A percentile compares a stretch with the other conserved stretches of the same genome.
These are phyloP conservation scores for Emydura subglobosa DNA, from an alignment of 2,113 vertebrate genomes.

Conservation along the genomic window DNA sequence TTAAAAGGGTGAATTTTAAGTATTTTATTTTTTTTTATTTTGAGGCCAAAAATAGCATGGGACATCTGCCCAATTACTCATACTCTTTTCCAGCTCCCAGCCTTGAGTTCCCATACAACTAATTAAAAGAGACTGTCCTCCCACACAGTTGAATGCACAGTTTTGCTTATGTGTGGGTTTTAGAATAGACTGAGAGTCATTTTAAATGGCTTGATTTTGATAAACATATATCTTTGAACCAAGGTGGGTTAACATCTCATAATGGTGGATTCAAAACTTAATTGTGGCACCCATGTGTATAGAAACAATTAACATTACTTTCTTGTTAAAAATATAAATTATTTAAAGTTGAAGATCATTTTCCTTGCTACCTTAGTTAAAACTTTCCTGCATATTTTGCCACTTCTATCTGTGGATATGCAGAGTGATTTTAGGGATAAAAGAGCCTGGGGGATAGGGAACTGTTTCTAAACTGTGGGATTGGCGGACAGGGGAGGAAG, in stretches of 20 bases:
- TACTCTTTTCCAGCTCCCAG: conserved; percentile 7
- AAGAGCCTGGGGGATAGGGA: background rate
- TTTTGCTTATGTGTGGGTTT: background rate
- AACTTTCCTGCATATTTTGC: too few relatives aligned
- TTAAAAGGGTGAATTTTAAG: background rate
- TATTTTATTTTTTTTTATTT: conserved; percentile 52
- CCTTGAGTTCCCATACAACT: conserved; percentile 8
- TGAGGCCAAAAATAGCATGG: conserved; percentile 53
- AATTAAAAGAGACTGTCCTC: background rate
- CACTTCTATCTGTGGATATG: background rate
- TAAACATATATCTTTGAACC: background rate
- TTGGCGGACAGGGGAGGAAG: background rate
- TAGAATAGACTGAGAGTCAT: background rate
- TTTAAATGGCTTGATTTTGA: background rate
- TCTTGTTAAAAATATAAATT: background rate
- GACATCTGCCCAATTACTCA: conserved; percentile 24
- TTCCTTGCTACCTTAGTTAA: background rate
- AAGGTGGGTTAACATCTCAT: background rate
- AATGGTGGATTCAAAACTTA: background rate
- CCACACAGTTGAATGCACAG: background rate
- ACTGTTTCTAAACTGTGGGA: background rate
- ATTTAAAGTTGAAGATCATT: background rate
- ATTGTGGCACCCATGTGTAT: background rate
- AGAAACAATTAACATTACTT: background rate
- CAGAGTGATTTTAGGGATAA: background rate